Base-by-base conservation (phyloP, 2,113 vertebrate species). In the Nothocercus julius region DNA sequence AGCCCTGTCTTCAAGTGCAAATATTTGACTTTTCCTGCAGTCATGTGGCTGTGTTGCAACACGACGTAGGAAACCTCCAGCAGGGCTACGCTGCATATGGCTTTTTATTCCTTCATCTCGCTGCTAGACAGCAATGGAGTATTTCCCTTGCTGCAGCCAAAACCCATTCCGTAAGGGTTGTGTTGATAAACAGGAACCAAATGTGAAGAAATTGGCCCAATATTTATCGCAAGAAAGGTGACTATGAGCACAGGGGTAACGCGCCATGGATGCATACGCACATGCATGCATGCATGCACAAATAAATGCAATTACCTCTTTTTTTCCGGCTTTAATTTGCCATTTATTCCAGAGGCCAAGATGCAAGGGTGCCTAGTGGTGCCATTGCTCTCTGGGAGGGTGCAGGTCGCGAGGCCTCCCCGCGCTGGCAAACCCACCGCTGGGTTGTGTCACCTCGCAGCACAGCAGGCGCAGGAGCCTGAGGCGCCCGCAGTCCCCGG, bases 191-290 rank as follows among this genome's bases (percentile, higher is more conserved):
- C 81, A 83, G 0, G 27, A 87, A 59, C 77, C 88, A 87, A 89
- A 92, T 7, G 90, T 69, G 93, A 92, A 66, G 92, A 90, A 96
- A 94, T 4, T 59, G 93, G 83, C 85, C 85, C 77, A 58, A 16
- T 84, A 68, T 69, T 93, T 78, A n/a, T 73, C 32, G 85, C 89
- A 68, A n/a, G 67, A n/a, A 85, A 85, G 93, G 93, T 92, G 95
- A 82, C 84, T 74, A 34, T 74, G 0, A 62, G 77, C 87, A 42
- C 78, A 82, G 85, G 79, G 59, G 87, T 27, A 44, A 25, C 44
- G 3, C 0, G 5, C 36, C 1, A 40, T 21, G 81, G 83, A 38
- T 15, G 1, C 8, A 9, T 40, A 73, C 20, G 8, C 0, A 11
- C 36, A 6, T 7, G 28, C 3, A 0, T 2, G 19, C 4, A 40